These are phyloP conservation scores for Agrilus cyanescens DNA, from an alignment of 2,888 invertebrate genomes.

Conservation along the genomic window DNA sequence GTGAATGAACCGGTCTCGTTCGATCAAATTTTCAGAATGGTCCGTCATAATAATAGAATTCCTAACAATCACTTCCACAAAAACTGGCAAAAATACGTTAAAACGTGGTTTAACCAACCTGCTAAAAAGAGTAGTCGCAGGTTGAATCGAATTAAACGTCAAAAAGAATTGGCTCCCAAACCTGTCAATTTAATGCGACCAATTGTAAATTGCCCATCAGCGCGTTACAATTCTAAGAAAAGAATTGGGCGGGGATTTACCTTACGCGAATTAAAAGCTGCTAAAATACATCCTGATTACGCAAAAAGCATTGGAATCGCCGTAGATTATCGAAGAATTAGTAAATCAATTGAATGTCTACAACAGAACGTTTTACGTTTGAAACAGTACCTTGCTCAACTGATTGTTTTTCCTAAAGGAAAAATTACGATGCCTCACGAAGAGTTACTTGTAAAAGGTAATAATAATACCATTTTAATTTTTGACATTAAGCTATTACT, in stretches of 20 bases:
- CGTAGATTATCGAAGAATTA: conserved; percentile 83
- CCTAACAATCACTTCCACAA: conserved; percentile 98
- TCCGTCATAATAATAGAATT: conserved; percentile 88
- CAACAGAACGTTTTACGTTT: conserved; percentile 83
- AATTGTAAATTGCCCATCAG: conserved; percentile 80
- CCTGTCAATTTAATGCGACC: conserved; percentile 78
- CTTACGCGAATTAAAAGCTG: conserved; percentile 82
- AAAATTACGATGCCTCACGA: conserved; percentile 25
- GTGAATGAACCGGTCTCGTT: conserved; percentile 26
- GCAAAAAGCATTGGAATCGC: conserved; percentile 86
- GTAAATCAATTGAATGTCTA: conserved; percentile 82
- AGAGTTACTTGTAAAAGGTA: too few relatives aligned
- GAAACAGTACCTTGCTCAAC: conserved; percentile 81
- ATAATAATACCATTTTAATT: too few relatives aligned
- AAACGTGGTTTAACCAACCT: conserved; percentile 95
- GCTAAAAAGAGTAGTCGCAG: conserved; percentile 78
- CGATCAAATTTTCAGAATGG: conserved; percentile 42
- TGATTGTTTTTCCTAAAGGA: conserved; percentile 89
- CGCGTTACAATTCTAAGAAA: conserved; percentile 83
- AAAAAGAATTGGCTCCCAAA: conserved; percentile 72
- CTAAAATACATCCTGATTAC: conserved; percentile 66
- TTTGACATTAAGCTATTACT: too few relatives aligned
- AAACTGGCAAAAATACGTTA: conserved; percentile 93
- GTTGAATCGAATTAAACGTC: conserved; percentile 73
- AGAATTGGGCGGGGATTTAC: conserved; percentile 91